Base-by-base conservation (phyloP, 2,113 vertebrate species). In the Ptilorrhoa leucosticta region DNA sequence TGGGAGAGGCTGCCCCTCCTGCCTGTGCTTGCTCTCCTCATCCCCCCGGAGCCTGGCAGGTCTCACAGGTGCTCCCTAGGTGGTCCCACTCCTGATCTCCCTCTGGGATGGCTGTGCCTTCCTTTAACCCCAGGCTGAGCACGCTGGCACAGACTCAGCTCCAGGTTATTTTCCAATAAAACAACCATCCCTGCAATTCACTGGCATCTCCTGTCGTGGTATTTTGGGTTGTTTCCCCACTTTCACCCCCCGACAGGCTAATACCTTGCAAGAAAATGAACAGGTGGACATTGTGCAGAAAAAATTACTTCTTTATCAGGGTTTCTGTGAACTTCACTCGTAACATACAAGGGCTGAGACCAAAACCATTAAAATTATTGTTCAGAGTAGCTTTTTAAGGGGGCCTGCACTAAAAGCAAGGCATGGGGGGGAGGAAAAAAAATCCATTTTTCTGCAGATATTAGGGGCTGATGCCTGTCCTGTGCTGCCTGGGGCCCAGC, bases 361-460 rank as follows among this genome's bases (percentile, higher is more conserved):
- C 24, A 65, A 94, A 56, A 35, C 7, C 8, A 8, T 19, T 65
- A 51, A 35, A 93, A 50, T 8, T 10, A 28, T 31, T 63, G 18
- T 20, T 57, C 40, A 50, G 23, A 61, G 42, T 7, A 53, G 30
- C 4, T 58, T 65, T 75, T 71, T 64, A 10, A 83, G 58, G 12
- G 21, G 7, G 8, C 3, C 7, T 51, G 13, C 18, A 42, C 4
- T 53, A 39, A 69, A 68, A 83, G 19, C 15, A 33, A 85, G 28
- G 31, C 10, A 24, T 14, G 11, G 7, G 1, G 11, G 3, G 7
- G 1, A 10, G 3, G 2, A 1, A 4, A 4, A 5, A 14, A 18
- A 16, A 31, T 15, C 1, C 2, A 6, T 51, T 77, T 89, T 19
- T 33, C 45, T 91, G 48, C 14, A 66, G 11, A 13, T 64, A 8